phyloP scores from a whole-genome alignment of 1,140 invertebrate genomes.

The Pollicipes pollicipes region DNA sequence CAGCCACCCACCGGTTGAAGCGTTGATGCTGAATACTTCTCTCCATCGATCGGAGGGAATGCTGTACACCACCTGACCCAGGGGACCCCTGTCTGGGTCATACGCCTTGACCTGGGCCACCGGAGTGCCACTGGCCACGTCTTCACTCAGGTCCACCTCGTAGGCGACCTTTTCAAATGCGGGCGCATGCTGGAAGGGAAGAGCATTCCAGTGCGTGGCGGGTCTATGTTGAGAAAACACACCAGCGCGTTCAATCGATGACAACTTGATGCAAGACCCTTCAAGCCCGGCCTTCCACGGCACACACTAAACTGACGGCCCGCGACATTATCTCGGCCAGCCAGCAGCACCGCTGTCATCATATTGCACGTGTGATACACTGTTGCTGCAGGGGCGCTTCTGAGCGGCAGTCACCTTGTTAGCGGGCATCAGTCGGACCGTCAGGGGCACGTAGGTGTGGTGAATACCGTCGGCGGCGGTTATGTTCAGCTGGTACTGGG shows the following conservation, averaged over 20 bases:
- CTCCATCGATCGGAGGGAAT: not conserved
- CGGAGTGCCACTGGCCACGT: constrained; percentile 23
- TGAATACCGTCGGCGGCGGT: not conserved
- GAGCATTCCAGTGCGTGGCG: no score
- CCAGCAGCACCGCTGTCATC: no score
- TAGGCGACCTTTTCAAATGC: not conserved
- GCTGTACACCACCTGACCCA: not conserved
- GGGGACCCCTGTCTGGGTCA: constrained; percentile 4
- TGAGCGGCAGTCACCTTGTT: not conserved
- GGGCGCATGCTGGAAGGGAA: not conserved
- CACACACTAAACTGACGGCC: no score
- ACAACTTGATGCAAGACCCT: no score
- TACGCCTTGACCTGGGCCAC: constrained; percentile 27
- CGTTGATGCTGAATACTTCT: constrained; percentile 3
- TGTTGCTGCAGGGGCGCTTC: no score
- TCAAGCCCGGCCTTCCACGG: no score
- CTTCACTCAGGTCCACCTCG: constrained; percentile 21
- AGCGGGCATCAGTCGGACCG: not conserved
- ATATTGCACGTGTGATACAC: no score
- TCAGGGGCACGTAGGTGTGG: not conserved
- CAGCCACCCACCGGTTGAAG: not conserved
- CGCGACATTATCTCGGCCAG: no score
- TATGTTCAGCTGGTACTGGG: not conserved
- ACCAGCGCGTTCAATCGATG: no score
- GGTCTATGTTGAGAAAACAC: no score